phyloP scores from a whole-genome alignment of 2,797 vertebrate genomes.

The Fistularia tabacaria region DNA sequence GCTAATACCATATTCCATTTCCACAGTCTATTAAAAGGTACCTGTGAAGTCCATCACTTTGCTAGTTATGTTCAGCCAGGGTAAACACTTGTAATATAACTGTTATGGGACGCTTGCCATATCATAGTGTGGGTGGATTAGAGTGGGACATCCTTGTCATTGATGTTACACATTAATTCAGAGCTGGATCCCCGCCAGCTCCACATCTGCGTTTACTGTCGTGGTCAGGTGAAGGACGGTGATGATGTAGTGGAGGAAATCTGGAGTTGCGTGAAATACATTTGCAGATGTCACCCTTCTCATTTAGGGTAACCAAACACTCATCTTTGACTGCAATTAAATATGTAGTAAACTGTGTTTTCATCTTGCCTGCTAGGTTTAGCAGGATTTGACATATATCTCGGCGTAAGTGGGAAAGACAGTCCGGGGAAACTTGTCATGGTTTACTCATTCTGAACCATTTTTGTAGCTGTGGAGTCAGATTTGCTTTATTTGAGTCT shows the following conservation, averaged over 20 bases:
- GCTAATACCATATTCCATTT: conserved; percentile 22
- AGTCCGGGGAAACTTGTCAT: conserved; percentile 20
- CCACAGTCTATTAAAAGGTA: conserved; percentile 13
- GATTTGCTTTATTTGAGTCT: conserved; percentile 36
- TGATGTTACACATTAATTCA: conserved; percentile 5
- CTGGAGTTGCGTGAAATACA: conserved; percentile 49
- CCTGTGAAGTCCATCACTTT: conserved; percentile 24
- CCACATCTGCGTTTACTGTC: conserved; percentile 51
- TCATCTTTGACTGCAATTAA: conserved; percentile 59
- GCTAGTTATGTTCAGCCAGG: conserved; percentile 24
- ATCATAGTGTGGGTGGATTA: conserved; percentile 25
- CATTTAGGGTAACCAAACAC: conserved; percentile 49
- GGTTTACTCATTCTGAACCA: conserved; percentile 2
- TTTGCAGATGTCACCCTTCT: conserved; percentile 45
- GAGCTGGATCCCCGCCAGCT: conserved; percentile 30
- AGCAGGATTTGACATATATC: conserved; percentile 20
- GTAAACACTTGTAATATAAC: conserved; percentile 26
- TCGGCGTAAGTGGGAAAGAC: conserved; percentile 19
- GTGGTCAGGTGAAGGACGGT: conserved; percentile 57
- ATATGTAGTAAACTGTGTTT: conserved; percentile 23
- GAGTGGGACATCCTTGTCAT: conserved; percentile 28
- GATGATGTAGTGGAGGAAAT: conserved; percentile 38
- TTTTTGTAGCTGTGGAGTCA: conserved; percentile 12
- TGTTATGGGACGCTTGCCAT: conserved; percentile 17
- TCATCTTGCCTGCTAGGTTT: conserved; percentile 40